Percentiles rank a stretch among this genome's conserved stretches.
Conservation (phyloP, 2,888 invertebrate genomes). For the Chaetoderma sp. region DNA sequence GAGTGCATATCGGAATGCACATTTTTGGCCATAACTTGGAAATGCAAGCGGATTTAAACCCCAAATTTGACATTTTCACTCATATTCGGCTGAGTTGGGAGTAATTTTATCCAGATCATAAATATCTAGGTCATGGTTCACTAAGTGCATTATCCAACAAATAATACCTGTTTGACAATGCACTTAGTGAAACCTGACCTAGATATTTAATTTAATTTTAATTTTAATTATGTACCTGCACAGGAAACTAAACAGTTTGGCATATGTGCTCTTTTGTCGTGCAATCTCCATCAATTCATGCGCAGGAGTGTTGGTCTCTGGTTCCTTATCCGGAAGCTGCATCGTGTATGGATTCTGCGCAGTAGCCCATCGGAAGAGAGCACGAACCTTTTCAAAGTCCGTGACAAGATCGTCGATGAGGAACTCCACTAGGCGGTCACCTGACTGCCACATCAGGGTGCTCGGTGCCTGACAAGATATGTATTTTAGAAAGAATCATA, state of each 20-base stretch:
- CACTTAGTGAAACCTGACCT: too few species aligned
- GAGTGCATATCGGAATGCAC: too few species aligned
- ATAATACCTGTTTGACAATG: too few species aligned
- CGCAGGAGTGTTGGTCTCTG: constrained; percentile 47
- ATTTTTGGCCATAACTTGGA: too few species aligned
- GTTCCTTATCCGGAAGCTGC: constrained; percentile 42
- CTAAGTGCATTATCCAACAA: too few species aligned
- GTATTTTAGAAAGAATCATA: too few species aligned
- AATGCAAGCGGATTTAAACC: too few species aligned
- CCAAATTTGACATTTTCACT: too few species aligned
- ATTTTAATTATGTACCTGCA: constrained; percentile 55
- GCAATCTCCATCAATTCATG: constrained; percentile 55
- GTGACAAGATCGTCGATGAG: constrained; percentile 40
- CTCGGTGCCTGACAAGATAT: constrained; percentile 45
- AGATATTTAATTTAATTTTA: too few species aligned
- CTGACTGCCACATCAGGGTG: constrained; percentile 39
- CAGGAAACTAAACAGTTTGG: constrained; percentile 53
- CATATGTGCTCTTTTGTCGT: constrained; percentile 55
- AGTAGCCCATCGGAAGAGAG: constrained; percentile 60
- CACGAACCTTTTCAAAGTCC: constrained; percentile 45
- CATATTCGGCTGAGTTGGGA: too few species aligned
- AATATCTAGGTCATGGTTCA: too few species aligned
- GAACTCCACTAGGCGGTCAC: constrained; percentile 39
- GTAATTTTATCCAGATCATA: too few species aligned
- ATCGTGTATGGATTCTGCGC: constrained; percentile 45